phyloP scores from a whole-genome alignment of 2,888 invertebrate genomes.

The Hirtodrosophila cameraria region DNA sequence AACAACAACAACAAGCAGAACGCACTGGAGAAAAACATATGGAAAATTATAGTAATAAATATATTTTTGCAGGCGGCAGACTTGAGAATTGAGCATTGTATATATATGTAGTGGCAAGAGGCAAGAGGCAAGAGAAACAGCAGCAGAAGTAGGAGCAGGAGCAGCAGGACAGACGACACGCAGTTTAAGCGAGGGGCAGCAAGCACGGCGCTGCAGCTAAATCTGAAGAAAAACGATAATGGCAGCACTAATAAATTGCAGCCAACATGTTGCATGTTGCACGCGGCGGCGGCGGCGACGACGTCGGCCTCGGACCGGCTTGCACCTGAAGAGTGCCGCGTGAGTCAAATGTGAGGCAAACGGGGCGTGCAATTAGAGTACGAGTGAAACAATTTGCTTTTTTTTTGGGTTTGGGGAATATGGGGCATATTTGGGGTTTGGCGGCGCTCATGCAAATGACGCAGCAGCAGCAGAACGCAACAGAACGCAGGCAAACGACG shows the following conservation, averaged over 20 bases:
- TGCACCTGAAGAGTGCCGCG: conserved; percentile 70
- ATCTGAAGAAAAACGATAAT: conserved; percentile 79
- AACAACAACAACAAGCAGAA: conserved; percentile 57
- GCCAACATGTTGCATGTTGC: conserved; percentile 78
- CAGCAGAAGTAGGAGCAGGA: background rate
- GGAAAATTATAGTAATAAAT: conserved; percentile 80
- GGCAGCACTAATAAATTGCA: conserved; percentile 81
- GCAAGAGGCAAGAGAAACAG: background rate
- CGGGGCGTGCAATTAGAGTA: conserved; percentile 73
- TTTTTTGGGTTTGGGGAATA: conserved; percentile 31
- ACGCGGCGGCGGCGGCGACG: conserved; percentile 34
- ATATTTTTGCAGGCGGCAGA: conserved; percentile 58
- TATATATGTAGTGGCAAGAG: conserved; percentile 14
- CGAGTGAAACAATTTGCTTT: conserved; percentile 56
- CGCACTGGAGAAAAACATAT: conserved; percentile 74
- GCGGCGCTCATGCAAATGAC: conserved; percentile 65
- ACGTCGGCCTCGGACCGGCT: conserved; percentile 6
- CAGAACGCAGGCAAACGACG: conserved; percentile 22
- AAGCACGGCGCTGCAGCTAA: conserved; percentile 56
- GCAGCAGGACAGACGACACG: conserved; percentile 45
- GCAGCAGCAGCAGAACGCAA: conserved; percentile 19
- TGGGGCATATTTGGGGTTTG: conserved; percentile 27
- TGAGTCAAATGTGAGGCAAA: conserved; percentile 53
- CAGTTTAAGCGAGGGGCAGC: conserved; percentile 26
- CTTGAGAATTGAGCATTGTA: conserved; percentile 23